Conservation (phyloP, 30 jellyfish, hydroid and myxozoan genomes). For the Clytia hemisphaerica region DNA sequence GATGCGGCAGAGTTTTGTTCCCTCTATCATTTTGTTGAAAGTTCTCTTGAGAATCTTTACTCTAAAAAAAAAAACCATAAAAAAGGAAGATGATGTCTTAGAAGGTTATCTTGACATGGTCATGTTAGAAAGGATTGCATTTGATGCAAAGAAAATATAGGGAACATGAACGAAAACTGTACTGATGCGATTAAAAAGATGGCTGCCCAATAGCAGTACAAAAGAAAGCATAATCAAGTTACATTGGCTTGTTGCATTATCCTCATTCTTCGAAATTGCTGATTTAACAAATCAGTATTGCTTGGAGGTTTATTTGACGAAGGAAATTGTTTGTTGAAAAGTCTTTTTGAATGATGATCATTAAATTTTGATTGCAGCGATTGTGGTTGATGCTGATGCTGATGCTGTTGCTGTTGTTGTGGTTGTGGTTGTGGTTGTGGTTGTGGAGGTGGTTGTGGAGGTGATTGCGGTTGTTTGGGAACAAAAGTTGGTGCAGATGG, state of each 20-base stretch:
- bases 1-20: conserved; percentile 30
- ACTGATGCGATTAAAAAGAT: too few species aligned
- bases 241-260: conserved; percentile 25
- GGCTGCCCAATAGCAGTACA: too few species aligned
- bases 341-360: conserved; percentile 62
- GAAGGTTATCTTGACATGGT: too few species aligned
- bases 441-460: conserved; percentile 58
- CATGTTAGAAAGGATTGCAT: too few species aligned
- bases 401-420: conserved; percentile 50
- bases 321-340: conserved; percentile 26
- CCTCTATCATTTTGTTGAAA: conserved; percentile 12
- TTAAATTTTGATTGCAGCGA: too few species aligned
- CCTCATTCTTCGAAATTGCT: conserved; percentile 38
- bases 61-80: not conserved
- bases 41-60: conserved; percentile 14
- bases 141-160: too few species aligned
- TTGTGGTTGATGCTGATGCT: conserved; percentile 41
- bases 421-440: conserved; percentile 56
- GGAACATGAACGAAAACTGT: too few species aligned
- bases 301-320: conserved; percentile 18
- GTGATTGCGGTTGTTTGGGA: too few species aligned
- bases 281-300: conserved; percentile 23
- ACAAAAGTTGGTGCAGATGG: too few species aligned
- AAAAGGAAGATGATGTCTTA: not conserved
- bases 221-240: too few species aligned